Evolutionary conservation across 92 coral and sea anemone species (phyloP), one percentile per base, ranked within the genome.

Genomic region (Diadumene lineata): DNA sequence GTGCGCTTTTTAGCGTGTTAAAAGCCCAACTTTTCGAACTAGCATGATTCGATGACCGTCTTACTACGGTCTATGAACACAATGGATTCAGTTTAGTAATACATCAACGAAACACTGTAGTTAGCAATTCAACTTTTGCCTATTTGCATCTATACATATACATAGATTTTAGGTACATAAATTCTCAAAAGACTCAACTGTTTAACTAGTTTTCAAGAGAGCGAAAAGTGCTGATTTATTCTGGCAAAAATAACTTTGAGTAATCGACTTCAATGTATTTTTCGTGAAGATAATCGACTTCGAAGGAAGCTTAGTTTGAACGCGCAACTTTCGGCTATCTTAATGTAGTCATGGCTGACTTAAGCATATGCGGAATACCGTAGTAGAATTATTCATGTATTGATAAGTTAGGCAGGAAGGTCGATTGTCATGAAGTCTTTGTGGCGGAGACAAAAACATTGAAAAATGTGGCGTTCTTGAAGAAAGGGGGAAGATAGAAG

Each of bases 91-190:
- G 74, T 66, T 78, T 78, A 33, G 56, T 64, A 56, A 56, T 60
- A 78, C 81, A 84, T 6, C 70, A 73, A 53, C 67, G 81, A 86
- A 86, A 64, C 70, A 68, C 77, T 79, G 84, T 88, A 91, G 90
- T 94, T 94, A 92, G 98, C 94, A 88, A 94, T 94, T 92, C 97
- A 94, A 87, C 82, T 86, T 86, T 78, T 80, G 13, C 50, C 60
- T 83, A 94, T 94, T 94, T 88, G 98, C 98, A 94, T 94, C 33
- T 94, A 94, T 94, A 94, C 98, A 94, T 94, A 94, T 94, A 94
- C 98, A 94, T 87, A 81, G 92, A 92, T 72, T 21, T 53, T 61
- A n/a, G 82, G 86, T 84, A 91, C 86, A 88, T 90, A 72, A 72
- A 72, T 72, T 56, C 66, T 56, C 55, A 15, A 11, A 77, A 88